phyloP scores from a whole-genome alignment of 2,797 vertebrate species.

The Cuculus canorus region DNA sequence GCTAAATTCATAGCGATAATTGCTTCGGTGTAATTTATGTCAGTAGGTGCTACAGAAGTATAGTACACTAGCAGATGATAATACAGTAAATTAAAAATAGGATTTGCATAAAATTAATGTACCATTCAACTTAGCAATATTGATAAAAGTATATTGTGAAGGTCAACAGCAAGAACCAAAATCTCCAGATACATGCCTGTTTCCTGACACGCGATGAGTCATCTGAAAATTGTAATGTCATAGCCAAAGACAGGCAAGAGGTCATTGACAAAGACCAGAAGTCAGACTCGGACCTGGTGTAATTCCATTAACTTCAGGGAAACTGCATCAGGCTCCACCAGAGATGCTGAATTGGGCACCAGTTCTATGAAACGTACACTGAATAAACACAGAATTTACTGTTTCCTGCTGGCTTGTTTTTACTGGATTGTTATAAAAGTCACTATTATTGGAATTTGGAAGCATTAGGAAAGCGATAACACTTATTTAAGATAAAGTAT shows the following conservation, averaged over 20 bases:
- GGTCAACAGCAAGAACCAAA: neutral
- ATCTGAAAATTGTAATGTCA: neutral
- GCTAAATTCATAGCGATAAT: neutral
- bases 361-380: neutral
- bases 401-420: neutral
- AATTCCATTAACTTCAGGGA: slow-evolving; percentile 34
- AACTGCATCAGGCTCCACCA: slow-evolving; percentile 11
- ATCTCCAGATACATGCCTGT: neutral
- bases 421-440: neutral
- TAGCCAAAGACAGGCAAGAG: neutral
- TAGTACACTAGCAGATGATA: neutral
- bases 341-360: slow-evolving; percentile 2
- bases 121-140: neutral
- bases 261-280: neutral
- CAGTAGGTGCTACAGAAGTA: neutral
- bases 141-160: neutral
- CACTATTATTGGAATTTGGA: neutral
- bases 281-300: neutral
- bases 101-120: neutral
- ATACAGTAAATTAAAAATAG: neutral
- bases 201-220: rapidly evolving
- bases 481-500: neutral
- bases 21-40: neutral
- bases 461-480: neutral
- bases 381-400: neutral